These are phyloP conservation scores for Cervus canadensis DNA, from an alignment of 2,113 vertebrate genomes.

Conservation along the genomic window DNA sequence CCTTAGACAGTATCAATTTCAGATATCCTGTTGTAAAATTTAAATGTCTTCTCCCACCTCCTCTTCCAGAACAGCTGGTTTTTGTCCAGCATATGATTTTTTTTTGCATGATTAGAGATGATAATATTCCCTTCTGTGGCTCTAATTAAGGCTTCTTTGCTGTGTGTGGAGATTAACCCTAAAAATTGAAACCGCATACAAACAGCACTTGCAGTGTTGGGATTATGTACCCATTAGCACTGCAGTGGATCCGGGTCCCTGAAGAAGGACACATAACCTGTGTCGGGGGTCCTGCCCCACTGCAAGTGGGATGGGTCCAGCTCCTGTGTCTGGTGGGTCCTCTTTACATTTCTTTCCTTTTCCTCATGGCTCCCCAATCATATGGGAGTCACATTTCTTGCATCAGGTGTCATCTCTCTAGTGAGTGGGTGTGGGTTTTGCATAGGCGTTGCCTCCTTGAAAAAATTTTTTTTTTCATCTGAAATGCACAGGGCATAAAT, in stretches of 20 bases:
- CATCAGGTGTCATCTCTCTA: background rate
- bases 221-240: background rate
- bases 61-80: background rate
- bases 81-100: background rate
- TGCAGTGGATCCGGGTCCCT: background rate
- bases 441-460: background rate
- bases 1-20: background rate
- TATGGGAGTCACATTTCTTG: background rate
- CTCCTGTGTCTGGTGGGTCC: background rate
- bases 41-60: background rate
- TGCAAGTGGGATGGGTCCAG: too few relatives aligned
- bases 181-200: background rate
- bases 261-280: background rate
- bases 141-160: slow-evolving; percentile 12
- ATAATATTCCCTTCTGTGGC: background rate
- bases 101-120: background rate
- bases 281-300: background rate
- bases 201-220: background rate
- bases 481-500: background rate
- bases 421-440: background rate
- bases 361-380: background rate
- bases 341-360: background rate
- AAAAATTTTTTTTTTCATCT: background rate
- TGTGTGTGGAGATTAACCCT: background rate
- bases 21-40: background rate